Evolutionary conservation across 2,888 invertebrate genomes (phyloP).

Genomic region (Fabriciana adippe): DNA sequence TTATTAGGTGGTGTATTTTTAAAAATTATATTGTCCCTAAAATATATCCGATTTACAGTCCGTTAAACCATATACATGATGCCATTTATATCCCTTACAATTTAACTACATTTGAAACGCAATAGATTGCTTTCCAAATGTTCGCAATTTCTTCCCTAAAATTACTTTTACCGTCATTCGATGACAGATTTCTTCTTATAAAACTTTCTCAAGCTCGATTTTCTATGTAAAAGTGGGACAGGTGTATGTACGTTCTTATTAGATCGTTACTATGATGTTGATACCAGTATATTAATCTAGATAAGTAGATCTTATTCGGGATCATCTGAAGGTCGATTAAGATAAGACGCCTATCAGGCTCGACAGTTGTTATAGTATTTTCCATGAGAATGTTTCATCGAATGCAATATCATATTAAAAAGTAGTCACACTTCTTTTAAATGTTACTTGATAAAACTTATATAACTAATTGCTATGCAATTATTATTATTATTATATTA

Average conservation of each 20-base stretch:
- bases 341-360: slow-evolving; percentile 56
- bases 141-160: slow-evolving; percentile 21
- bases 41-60: not conserved
- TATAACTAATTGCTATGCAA: no score
- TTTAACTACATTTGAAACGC: not conserved
- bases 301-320: slow-evolving; percentile 63
- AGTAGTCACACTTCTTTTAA: no score
- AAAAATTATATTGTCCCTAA: no score
- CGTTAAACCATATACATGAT: not conserved
- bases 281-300: slow-evolving; percentile 63
- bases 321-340: slow-evolving; percentile 64
- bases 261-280: slow-evolving; percentile 45
- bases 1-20: no score
- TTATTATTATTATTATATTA: no score
- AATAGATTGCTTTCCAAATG: slow-evolving; percentile 8
- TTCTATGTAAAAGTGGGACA: slow-evolving; percentile 7
- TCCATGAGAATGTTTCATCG: not conserved
- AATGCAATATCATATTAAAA: not conserved
- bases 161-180: slow-evolving; percentile 23
- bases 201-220: slow-evolving; percentile 24
- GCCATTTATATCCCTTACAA: not conserved
- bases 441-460: no score
- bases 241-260: slow-evolving; percentile 32
- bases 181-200: slow-evolving; percentile 15
- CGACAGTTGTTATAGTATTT: slow-evolving; percentile 22